Percentiles rank a stretch among this genome's conserved stretches.
These are phyloP conservation scores for Lepidotrigona ventralis DNA, from an alignment of 1,140 invertebrate species.

Conservation along the genomic window DNA sequence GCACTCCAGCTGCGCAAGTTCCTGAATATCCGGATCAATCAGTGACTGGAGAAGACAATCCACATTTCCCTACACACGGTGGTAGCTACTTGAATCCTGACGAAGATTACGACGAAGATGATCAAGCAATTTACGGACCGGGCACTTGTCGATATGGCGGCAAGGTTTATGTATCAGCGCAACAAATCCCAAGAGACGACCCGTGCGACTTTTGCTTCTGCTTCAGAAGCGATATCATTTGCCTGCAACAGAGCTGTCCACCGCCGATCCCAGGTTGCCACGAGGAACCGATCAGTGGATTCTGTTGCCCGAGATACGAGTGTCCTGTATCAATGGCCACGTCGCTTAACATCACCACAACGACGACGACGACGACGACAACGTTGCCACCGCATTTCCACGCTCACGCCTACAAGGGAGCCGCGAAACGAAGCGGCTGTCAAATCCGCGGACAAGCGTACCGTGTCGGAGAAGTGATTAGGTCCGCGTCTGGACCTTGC, in stretches of 20 bases:
- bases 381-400: conserved; percentile 91
- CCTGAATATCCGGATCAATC: conserved; percentile 71
- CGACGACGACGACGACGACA: conserved; percentile 92
- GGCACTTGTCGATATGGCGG: conserved; percentile 95
- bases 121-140: conserved; percentile 88
- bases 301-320: conserved; percentile 96
- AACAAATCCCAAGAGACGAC: conserved; percentile 96
- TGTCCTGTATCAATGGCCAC: conserved; percentile 93
- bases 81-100: conserved; percentile 75
- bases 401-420: conserved; percentile 87
- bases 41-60: conserved; percentile 65
- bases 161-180: conserved; percentile 95
- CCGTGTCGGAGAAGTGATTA: conserved; percentile 90
- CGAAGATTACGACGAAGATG: conserved; percentile 86
- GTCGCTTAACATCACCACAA: conserved; percentile 88
- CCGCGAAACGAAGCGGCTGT: conserved; percentile 88
- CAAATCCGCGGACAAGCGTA: conserved; percentile 91
- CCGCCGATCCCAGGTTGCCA: conserved; percentile 94
- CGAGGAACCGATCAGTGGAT: conserved; percentile 94
- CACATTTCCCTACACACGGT: conserved; percentile 72
- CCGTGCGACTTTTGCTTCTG: conserved; percentile 98
- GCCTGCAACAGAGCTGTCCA: conserved; percentile 96
- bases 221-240: conserved; percentile 97
- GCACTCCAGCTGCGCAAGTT: conserved; percentile 28
- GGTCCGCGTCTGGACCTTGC: conserved; percentile 92